Evolutionary conservation across 2,113 vertebrate species (phyloP), one percentile per base, ranked within the genome.

Genomic region (Sitta europaea): DNA sequence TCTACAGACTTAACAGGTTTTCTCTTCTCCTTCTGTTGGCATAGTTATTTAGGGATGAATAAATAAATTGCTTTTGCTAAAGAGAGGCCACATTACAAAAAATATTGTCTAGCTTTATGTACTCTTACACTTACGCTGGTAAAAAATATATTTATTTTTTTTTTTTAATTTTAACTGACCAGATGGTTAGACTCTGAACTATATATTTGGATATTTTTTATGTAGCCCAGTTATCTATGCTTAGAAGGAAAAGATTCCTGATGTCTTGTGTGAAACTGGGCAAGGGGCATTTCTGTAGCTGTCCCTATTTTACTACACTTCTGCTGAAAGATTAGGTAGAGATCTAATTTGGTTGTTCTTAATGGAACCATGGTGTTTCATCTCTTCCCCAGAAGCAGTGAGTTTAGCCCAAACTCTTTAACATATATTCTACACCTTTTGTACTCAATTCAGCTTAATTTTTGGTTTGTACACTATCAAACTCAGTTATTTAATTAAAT

Each of bases 131-230:
- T 68, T 67, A 33, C 1, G 11, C 2, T 42, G 5, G 2, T 73
- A 27, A 86, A 36, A 72, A 86, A 68, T 27, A 8, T 12, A 45
- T 23, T 0, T 6, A 5, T 31, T 36, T 0, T 6, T 5, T 31
- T 36, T 86, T 84, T 84, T 62, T 4, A 27, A 6, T 63, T 77
- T 35, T 28, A 68, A 63, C 17, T 24, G 11, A 84, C 23, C 21
- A 61, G n/a, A 14, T 2, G 14, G 13, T 77, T 84, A 53, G 61
- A 48, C 5, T 59, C 15, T 63, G 40, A 88, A 47, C 16, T 27
- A 7, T 23, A 7, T 31, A 47, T 76, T 12, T 81, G 22, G 8
- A 16, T 65, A 47, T 3, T 63, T 86, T 86, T 70, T 3, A 1
- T 25, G 36, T 8, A 73, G 17, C 6, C 9, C 45, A 36, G 4